Conservation (phyloP, 2,888 invertebrate species). For the Drosophila vallismaia region DNA sequence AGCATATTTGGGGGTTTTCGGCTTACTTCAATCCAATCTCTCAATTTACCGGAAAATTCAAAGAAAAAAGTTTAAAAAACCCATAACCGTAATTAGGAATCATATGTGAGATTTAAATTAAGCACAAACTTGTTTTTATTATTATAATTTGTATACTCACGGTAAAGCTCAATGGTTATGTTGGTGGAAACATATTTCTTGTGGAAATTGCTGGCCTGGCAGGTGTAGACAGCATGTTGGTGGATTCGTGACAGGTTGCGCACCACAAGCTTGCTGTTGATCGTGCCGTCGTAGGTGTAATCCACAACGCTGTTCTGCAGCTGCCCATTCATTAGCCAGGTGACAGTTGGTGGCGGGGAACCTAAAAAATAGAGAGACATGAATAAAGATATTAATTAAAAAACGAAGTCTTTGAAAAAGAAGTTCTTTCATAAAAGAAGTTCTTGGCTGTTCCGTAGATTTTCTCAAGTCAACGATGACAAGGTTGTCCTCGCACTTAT, state of each 20-base stretch:
- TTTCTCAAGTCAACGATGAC: not conserved
- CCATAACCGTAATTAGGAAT: not conserved
- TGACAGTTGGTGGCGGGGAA: conserved; percentile 89
- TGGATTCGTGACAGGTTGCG: conserved; percentile 88
- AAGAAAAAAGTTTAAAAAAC: conserved; percentile 2
- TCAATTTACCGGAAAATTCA: conserved; percentile 3
- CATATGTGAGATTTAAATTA: no score
- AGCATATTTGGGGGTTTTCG: conserved; percentile 56
- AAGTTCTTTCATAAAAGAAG: not conserved
- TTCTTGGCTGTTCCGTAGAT: not conserved
- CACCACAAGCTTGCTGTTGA: conserved; percentile 87
- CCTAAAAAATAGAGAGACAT: conserved; percentile 84
- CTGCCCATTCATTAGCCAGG: conserved; percentile 90
- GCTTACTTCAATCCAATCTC: conserved; percentile 37
- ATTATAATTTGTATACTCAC: conserved; percentile 85
- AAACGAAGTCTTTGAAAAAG: not conserved
- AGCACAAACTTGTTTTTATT: no score
- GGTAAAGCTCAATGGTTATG: conserved; percentile 90
- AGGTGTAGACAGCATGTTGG: conserved; percentile 90
- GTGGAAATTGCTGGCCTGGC: conserved; percentile 89
- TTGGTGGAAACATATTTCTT: conserved; percentile 87
- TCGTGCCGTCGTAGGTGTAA: conserved; percentile 84
- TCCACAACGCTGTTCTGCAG: conserved; percentile 84
- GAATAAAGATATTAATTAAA: not conserved
- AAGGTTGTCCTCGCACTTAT: conserved; percentile 1